A percentile compares a stretch with the other conserved stretches of the same genome.
phyloP scores from a whole-genome alignment of 2,797 vertebrate genomes.

The Brachymystax lenok region DNA sequence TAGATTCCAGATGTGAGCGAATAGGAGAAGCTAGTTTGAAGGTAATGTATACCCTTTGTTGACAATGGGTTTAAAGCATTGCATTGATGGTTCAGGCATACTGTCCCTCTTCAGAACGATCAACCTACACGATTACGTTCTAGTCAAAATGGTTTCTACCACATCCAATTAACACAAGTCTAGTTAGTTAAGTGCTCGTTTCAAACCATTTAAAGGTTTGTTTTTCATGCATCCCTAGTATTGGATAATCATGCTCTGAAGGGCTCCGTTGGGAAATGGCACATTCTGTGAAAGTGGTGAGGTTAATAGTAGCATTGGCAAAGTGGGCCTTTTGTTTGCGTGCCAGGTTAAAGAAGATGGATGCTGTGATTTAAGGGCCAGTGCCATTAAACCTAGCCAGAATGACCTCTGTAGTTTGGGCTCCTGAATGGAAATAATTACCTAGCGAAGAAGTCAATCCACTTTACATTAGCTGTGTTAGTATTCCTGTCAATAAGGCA shows the following conservation, averaged over 20 bases:
- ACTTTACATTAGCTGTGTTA: constrained; percentile 15
- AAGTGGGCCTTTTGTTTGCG: constrained; percentile 15
- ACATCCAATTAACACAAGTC: neutral
- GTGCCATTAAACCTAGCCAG: constrained; percentile 21
- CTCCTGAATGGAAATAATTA: constrained; percentile 22
- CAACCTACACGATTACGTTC: neutral
- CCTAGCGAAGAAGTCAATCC: constrained; percentile 19
- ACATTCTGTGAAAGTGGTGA: neutral
- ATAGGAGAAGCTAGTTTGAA: neutral
- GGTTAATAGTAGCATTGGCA: constrained; percentile 20
- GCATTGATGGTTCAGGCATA: neutral
- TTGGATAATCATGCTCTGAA: constrained; percentile 1
- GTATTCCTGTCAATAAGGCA: neutral
- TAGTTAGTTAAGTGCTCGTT: constrained; percentile 1
- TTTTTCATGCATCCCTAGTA: neutral
- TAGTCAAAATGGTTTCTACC: neutral
- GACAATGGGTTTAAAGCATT: neutral
- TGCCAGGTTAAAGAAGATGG: constrained; percentile 32
- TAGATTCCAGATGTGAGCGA: too few species aligned
- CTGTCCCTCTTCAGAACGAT: neutral
- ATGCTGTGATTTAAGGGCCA: constrained; percentile 19
- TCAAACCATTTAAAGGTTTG: constrained; percentile 2
- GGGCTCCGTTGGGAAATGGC: neutral
- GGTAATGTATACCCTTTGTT: neutral
- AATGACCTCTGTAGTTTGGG: constrained; percentile 14